Evolutionary conservation across 2,888 invertebrate genomes (phyloP).

Genomic region (Melinaea menophilus): DNA sequence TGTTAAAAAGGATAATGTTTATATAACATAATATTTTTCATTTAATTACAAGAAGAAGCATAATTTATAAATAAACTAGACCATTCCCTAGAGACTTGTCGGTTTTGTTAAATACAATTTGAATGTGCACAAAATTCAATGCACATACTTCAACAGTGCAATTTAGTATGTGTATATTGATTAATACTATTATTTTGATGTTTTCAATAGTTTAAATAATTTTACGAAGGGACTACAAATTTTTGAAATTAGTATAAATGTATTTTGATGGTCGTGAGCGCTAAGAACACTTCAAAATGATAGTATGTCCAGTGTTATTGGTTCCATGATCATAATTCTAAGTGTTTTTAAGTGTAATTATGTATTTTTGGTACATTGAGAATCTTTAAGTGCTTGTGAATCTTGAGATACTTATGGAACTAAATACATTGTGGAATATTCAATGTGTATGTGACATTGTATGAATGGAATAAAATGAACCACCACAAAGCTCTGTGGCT

Average conservation of each 20-base stretch:
- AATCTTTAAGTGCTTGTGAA: constrained; percentile 36
- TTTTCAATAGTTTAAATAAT: constrained; percentile 12
- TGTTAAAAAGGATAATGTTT: constrained; percentile 18
- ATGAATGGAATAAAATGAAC: constrained; percentile 70
- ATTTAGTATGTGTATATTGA: constrained; percentile 14
- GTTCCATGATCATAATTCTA: constrained; percentile 25
- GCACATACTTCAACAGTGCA: constrained; percentile 15
- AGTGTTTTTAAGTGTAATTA: constrained; percentile 16
- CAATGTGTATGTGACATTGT: constrained; percentile 39
- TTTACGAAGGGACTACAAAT: constrained; percentile 5
- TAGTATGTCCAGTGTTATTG: constrained; percentile 21
- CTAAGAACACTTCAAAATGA: constrained; percentile 25
- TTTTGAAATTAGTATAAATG: constrained; percentile 18
- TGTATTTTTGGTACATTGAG: constrained; percentile 31
- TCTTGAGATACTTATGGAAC: constrained; percentile 49
- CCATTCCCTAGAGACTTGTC: constrained; percentile 27
- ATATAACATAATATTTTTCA: constrained; percentile 15
- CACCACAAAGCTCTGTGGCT: constrained; percentile 61
- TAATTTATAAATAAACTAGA: constrained; percentile 13
- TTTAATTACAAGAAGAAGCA: constrained; percentile 15
- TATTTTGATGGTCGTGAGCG: constrained; percentile 11
- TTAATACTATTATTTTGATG: constrained; percentile 19
- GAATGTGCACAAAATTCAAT: constrained; percentile 54
- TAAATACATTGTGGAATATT: constrained; percentile 44
- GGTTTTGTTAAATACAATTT: constrained; percentile 41